Evolutionary conservation across 2,113 vertebrate species (phyloP), one percentile per base, ranked within the genome.

Genomic region (Pithys albifrons): DNA sequence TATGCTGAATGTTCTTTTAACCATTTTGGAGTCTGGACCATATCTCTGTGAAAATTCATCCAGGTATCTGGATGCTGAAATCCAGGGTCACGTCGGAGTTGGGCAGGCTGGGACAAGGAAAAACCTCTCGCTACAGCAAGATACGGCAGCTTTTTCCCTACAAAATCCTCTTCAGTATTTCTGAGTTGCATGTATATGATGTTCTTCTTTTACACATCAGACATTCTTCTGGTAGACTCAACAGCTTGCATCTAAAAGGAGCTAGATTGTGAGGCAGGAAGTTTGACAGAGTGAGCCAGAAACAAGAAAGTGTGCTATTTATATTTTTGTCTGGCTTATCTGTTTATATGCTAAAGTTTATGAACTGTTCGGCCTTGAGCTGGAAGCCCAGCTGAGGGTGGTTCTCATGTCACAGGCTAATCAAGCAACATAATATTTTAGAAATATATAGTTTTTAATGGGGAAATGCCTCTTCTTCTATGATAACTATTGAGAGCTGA

Each of bases 251-350:
- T 17, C 45, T 69, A 28, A 71, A 39, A 20, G 35, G 43, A 93
- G 20, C 16, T n/a, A 22, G 31, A 27, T 6, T 88, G 43, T 0
- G 0, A 41, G 33, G 33, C 25, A 62, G 48, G 31, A 25, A 37
- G 62, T 41, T 55, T 76, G 88, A 79, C 35, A 90, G 39, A 66
- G 29, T 12, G 29, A 82, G 45, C 16, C 79, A 75, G 45, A 61
- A 88, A 54, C 9, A 48, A 59, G 58, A 29, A 4, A 37, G 6
- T 17, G 18, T 61, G 45, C 17, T 83, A 48, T 80, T 85, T 79
- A n/a, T 54, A 20, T 12, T 49, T n/a, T 58, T 59, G 12, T 64
- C 71, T 88, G 54, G 16, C 20, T 92, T 91, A 82, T 62, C 86
- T 92, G 31, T 61, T 81, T 78, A 19, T 69, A 71, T n/a, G 33